Evolutionary conservation across 2,113 vertebrate species (phyloP), one percentile per base, ranked within the genome.

Genomic region (Lepisosteus osseus): DNA sequence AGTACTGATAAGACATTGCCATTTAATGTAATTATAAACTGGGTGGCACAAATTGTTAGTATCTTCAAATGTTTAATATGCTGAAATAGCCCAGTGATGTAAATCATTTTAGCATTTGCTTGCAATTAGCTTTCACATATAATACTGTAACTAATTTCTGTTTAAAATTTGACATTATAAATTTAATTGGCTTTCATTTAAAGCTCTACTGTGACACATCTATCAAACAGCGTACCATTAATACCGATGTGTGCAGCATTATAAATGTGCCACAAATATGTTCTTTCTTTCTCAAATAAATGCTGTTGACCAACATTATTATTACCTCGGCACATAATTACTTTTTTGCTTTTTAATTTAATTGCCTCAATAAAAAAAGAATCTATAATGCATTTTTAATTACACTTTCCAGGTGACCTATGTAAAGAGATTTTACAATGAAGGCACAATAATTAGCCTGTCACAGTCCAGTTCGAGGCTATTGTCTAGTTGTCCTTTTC

Each of bases 301-400:
- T 73, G 84, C 89, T 96, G 93, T 97, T 98, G 95, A 98, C 95
- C 94, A 99, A 96, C 94, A 95, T 94, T 95, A 95, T 96, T 95
- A 97, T 95, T 97, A 95, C 92, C 90, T 92, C 90, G 59, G 88
- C 88, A 89, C 92, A 93, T 95, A 96, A 95, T 97, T 94, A 90
- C 94, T 87, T 94, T 94, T 83, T 94, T 94, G 84, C 91, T 95
- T 97, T 98, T 96, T 94, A 94, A 93, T 97, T 96, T 97, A 97
- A 99, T 98, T 94, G 94, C 95, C 90, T 95, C 95, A 95, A 96
- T 95, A 95, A 95, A 97, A 90, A 95, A 93, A 93, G 94, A 91
- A 93, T 94, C 93, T 95, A 95, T 96, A 96, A 96, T 93, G 93
- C 93, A 94, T 95, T 97, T 98, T 97, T 97, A 97, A 97, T 98